Percentiles rank a stretch among this genome's conserved stretches.
Evolutionary conservation across 2,888 invertebrate species (phyloP).

Genomic region (Hirudinaria manillensis): DNA sequence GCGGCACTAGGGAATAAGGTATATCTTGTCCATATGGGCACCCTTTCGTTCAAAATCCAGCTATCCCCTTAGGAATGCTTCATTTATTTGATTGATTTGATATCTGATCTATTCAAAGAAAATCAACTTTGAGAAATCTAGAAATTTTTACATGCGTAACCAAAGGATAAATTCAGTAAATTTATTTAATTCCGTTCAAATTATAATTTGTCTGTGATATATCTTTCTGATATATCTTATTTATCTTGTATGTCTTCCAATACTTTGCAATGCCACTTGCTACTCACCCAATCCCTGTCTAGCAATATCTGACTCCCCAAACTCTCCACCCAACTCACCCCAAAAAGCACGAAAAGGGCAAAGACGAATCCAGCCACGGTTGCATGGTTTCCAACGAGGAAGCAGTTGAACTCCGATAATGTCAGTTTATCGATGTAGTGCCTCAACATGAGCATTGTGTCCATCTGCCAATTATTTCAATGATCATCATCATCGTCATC

Average conservation of each 20-base stretch:
- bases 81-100: too few species aligned
- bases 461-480: constrained; percentile 37
- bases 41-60: too few species aligned
- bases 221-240: neutral
- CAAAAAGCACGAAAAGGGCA: constrained; percentile 40
- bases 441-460: constrained; percentile 41
- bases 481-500: neutral
- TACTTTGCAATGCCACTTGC: too few species aligned
- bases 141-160: too few species aligned
- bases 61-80: too few species aligned
- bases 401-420: constrained; percentile 41
- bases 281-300: too few species aligned
- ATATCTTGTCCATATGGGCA: too few species aligned
- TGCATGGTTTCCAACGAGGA: constrained; percentile 41
- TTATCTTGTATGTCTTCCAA: too few species aligned
- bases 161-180: neutral
- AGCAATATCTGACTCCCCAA: neutral
- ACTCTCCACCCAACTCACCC: constrained; percentile 34
- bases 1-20: too few species aligned
- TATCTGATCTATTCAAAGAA: too few species aligned
- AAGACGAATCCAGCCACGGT: constrained; percentile 42
- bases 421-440: constrained; percentile 39
- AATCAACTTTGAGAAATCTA: too few species aligned
- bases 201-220: neutral
- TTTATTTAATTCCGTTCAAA: neutral